phyloP scores from a whole-genome alignment of 2,888 invertebrate species.

The Altica lythri region DNA sequence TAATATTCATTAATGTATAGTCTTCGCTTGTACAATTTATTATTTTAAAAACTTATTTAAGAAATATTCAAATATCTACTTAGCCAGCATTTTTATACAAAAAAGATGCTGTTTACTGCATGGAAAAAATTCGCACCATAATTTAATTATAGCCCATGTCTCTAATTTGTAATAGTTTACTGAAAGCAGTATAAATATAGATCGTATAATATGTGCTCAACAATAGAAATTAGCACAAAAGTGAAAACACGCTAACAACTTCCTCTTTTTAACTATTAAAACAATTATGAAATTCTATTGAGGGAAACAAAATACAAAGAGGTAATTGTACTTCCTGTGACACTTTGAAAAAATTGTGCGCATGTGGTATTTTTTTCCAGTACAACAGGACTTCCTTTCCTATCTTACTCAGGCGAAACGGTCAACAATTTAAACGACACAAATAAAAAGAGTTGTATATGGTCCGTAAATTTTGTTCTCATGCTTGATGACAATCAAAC shows the following conservation, averaged over 20 bases:
- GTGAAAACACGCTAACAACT: conserved; percentile 17
- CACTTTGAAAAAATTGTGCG: conserved; percentile 15
- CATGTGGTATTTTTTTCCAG: conserved; percentile 23
- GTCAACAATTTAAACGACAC: conserved; percentile 1
- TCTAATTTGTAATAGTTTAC: too few species aligned
- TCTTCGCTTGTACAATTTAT: too few species aligned
- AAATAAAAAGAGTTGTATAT: neutral
- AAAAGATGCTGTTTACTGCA: too few species aligned
- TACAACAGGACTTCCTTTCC: conserved; percentile 33
- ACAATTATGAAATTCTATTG: conserved; percentile 24
- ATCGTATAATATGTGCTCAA: conserved; percentile 5
- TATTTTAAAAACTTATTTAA: too few species aligned
- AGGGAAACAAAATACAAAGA: conserved; percentile 22
- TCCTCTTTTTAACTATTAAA: conserved; percentile 20
- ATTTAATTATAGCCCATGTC: too few species aligned
- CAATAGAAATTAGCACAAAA: conserved; percentile 20
- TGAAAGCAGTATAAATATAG: conserved; percentile 2
- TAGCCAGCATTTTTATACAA: too few species aligned
- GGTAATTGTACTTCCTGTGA: conserved; percentile 31
- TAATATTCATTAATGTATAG: too few species aligned
- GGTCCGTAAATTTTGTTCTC: neutral
- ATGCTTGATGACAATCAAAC: neutral
- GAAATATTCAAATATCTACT: too few species aligned
- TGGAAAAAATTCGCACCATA: too few species aligned
- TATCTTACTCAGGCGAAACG: conserved; percentile 28